phyloP scores from a whole-genome alignment of 2,113 vertebrate genomes.

The Dromas ardeola region DNA sequence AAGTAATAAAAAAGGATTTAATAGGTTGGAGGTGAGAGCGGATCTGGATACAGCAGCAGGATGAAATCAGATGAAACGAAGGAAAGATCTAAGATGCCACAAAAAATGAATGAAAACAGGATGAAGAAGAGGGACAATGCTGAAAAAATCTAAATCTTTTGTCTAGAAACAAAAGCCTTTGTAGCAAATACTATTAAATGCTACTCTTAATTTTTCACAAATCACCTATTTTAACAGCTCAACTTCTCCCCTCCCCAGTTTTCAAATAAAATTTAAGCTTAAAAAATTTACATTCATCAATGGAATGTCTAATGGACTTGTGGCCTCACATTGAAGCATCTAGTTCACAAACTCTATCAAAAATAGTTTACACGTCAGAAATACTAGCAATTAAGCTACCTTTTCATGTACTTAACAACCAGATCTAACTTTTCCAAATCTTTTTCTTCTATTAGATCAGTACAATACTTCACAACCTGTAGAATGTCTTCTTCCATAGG shows the following conservation, averaged over 20 bases:
- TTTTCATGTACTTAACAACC: conserved; percentile 98
- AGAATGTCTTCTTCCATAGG: conserved; percentile 99
- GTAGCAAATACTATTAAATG: background rate
- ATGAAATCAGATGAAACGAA: background rate
- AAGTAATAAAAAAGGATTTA: background rate
- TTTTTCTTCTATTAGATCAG: conserved; percentile 95
- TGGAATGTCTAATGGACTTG: background rate
- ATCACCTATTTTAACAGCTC: background rate
- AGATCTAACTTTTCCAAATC: conserved; percentile 95
- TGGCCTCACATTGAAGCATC: background rate
- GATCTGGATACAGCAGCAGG: background rate
- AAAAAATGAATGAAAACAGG: background rate
- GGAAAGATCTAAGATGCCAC: background rate
- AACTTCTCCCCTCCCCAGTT: background rate
- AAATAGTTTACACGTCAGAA: background rate
- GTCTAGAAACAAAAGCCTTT: background rate
- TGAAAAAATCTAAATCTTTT: background rate
- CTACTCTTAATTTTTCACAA: background rate
- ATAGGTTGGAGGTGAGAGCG: background rate
- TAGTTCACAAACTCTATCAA: background rate
- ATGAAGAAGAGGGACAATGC: background rate
- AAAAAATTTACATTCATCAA: background rate
- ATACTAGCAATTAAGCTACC: conserved; percentile 58
- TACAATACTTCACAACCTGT: conserved; percentile 97
- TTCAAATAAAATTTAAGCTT: background rate